phyloP scores from a whole-genome alignment of 2,113 vertebrate genomes.

The Ahaetulla prasina region DNA sequence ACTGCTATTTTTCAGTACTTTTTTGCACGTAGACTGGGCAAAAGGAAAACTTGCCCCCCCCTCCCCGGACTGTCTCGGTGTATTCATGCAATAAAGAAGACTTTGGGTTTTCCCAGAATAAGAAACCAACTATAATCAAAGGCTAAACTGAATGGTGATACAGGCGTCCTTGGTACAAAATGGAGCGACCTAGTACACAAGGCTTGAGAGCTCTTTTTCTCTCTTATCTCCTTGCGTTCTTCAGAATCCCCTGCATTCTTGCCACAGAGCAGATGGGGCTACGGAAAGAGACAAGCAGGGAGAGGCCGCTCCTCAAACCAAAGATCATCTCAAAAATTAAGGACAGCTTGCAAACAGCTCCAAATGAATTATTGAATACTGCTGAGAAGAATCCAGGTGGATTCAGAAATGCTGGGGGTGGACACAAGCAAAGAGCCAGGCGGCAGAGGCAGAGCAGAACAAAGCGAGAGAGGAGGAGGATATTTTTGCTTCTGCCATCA shows the following conservation, averaged over 20 bases:
- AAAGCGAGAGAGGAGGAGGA: neutral
- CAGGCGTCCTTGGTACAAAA: neutral
- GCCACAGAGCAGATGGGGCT: neutral
- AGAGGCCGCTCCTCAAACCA: neutral
- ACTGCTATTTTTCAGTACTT: neutral
- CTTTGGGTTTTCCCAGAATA: neutral
- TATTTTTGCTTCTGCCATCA: neutral
- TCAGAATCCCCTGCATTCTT: neutral
- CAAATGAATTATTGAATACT: constrained; percentile 21
- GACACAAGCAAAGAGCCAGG: neutral
- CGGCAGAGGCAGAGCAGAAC: neutral
- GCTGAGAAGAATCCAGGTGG: constrained; percentile 7
- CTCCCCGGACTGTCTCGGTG: neutral
- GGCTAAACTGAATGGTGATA: neutral
- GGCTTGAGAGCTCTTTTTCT: neutral
- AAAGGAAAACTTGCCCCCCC: neutral
- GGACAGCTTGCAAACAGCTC: constrained; percentile 25
- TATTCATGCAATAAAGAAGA: neutral
- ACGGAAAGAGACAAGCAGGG: neutral
- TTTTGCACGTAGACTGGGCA: neutral
- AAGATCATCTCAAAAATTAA: constrained; percentile 14
- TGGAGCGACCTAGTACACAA: neutral
- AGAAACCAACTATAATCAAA: neutral
- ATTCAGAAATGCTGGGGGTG: neutral
- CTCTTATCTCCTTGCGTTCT: neutral